Evolutionary conservation across 2,797 vertebrate species (phyloP), one percentile per base, ranked within the genome.

Genomic region (Otus scops): DNA sequence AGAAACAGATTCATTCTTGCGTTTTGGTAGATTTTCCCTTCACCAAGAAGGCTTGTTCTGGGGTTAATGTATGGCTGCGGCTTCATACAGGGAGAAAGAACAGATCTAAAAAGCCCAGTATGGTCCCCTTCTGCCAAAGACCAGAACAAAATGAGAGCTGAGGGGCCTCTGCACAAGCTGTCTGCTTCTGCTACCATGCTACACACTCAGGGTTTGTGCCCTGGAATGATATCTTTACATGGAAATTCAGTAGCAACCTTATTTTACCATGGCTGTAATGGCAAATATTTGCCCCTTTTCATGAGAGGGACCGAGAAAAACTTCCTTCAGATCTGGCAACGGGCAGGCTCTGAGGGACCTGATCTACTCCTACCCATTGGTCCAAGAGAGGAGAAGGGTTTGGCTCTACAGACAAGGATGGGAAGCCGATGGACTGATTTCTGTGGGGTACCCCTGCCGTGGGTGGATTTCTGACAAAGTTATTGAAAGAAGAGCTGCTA

Each of bases 361-460:
- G 5, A 27, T 32, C 41, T 85, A 10, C 15, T 67, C 34, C 38
- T 48, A 18, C 26, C 48, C 18, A 11, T 18, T 45, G 26, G 36
- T 41, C 21, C 23, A 47, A 67, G 11, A 41, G 12, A 48, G 19
- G 9, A 80, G 56, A 39, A 16, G 20, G 14, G 10, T 32, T 85
- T 88, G 17, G 17, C 38, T 85, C 48, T 38, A 50, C 28, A 57
- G 28, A 61, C 19, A 48, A 50, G 19, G 22, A 56, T 1, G 1
- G 24, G n/a, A 80, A 65, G 26, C 41, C 17, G 19, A 54, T 50
- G n/a, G 13, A 63, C 4, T 36, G 14, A 9, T 63, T 78, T 63
- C 81, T 39, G 7, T 75, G 48, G 27, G 26, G 6, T 64, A 14
- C 1, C 0, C 14, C 32, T 70, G 11, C 60, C 21, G 0, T 10